Conservation (phyloP, 2,888 invertebrate genomes). For the Idaea aversata region DNA sequence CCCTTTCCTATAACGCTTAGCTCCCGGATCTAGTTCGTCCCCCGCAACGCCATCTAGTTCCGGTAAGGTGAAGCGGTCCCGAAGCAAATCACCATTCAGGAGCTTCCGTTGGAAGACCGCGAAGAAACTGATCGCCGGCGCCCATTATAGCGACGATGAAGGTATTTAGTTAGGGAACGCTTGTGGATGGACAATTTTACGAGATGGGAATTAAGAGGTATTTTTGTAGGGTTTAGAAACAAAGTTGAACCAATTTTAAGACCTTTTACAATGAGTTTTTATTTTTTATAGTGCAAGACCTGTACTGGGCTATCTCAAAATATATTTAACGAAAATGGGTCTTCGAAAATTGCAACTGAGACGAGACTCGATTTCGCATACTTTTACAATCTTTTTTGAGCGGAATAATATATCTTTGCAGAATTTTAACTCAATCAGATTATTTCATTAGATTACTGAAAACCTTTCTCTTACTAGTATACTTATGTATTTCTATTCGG, state of each 20-base stretch:
- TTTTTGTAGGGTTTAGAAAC: background rate
- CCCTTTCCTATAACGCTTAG: slow-evolving; percentile 36
- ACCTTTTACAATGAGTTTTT: too few species aligned
- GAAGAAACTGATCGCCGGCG: slow-evolving; percentile 83
- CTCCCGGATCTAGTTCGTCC: slow-evolving; percentile 66
- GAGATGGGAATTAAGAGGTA: background rate
- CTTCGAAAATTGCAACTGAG: too few species aligned
- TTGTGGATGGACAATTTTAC: slow-evolving; percentile 41
- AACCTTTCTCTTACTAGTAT: too few species aligned
- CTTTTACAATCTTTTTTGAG: too few species aligned
- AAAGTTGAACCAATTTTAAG: background rate
- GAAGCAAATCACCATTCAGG: slow-evolving; percentile 96
- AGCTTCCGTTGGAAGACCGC: slow-evolving; percentile 95
- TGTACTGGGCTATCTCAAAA: too few species aligned
- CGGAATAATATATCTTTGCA: too few species aligned
- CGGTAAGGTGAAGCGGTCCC: slow-evolving; percentile 89
- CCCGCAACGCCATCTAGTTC: slow-evolving; percentile 75
- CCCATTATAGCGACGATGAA: slow-evolving; percentile 90
- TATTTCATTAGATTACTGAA: too few species aligned
- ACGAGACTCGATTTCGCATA: too few species aligned
- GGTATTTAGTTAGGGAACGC: slow-evolving; percentile 75
- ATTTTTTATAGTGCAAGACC: too few species aligned
- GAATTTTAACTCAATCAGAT: too few species aligned
- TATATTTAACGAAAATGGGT: too few species aligned
- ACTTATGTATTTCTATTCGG: background rate